Evolutionary conservation across 2,113 vertebrate genomes (phyloP).

Genomic region (human): DNA sequence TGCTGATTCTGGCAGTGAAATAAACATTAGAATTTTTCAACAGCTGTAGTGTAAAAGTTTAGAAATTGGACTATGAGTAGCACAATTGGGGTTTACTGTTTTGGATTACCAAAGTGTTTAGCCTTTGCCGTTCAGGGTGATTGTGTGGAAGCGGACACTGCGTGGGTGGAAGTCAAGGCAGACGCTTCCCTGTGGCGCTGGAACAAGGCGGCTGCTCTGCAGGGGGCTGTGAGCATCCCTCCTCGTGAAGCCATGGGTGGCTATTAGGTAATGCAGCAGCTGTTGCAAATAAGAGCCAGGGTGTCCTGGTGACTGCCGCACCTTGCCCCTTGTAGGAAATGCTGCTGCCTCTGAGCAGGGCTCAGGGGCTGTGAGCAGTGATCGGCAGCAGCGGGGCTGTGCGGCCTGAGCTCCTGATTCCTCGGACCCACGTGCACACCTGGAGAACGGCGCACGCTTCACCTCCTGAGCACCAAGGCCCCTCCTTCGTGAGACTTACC

Average conservation of each 20-base stretch:
- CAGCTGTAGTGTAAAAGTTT: neutral
- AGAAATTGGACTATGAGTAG: neutral
- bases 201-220: neutral
- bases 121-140: too few species aligned
- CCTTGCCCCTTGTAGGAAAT: neutral
- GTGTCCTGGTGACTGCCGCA: neutral
- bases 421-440: neutral
- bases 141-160: neutral
- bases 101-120: neutral
- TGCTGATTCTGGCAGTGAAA: neutral
- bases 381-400: neutral
- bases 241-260: too few species aligned
- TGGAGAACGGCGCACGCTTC: fast-evolving
- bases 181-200: too few species aligned
- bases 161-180: too few species aligned
- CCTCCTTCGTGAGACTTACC: neutral
- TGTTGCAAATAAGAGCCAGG: too few species aligned
- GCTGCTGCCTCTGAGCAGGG: neutral
- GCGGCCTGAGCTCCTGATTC: neutral
- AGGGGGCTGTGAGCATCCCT: neutral
- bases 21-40: neutral
- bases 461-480: too few species aligned
- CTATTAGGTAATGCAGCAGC: neutral
- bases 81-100: neutral
- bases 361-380: neutral